Evolutionary conservation across 1,140 invertebrate species (phyloP).

Genomic region (Drosophila mayri): DNA sequence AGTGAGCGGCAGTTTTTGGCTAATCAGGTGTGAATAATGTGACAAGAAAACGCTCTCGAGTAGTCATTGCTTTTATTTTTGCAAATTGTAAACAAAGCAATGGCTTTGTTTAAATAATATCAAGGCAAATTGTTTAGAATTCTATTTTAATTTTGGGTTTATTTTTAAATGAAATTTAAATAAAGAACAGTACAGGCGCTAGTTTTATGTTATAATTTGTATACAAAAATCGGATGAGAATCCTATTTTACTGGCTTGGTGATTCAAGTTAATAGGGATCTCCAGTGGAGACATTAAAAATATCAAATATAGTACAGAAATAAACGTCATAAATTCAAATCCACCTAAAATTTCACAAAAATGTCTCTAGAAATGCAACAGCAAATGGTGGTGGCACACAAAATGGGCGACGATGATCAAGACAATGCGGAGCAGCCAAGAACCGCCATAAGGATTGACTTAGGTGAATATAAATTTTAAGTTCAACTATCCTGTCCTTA

Average conservation of each 20-base stretch:
- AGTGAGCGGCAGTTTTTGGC: conserved; percentile 30
- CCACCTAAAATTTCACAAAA: neutral
- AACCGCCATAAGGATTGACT: neutral
- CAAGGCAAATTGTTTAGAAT: neutral
- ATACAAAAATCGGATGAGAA: neutral
- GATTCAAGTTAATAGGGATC: neutral
- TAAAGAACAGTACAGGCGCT: neutral
- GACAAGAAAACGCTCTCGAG: conserved; percentile 44
- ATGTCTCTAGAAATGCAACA: neutral
- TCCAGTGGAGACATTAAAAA: neutral
- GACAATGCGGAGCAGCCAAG: neutral
- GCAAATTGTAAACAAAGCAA: conserved; percentile 27
- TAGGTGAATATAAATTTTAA: neutral
- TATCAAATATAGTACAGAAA: neutral
- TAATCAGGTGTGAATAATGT: conserved; percentile 77
- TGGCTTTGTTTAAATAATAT: neutral
- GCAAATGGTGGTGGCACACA: no score
- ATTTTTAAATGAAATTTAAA: neutral
- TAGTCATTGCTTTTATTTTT: neutral
- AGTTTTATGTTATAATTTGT: neutral
- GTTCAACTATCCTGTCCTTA: no score
- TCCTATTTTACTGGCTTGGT: neutral
- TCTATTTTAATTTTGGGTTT: neutral
- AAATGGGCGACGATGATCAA: neutral
- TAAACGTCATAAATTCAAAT: conserved; percentile 29